A percentile compares a stretch with the other conserved stretches of the same genome.
These are phyloP conservation scores for Penaeus japonicus DNA, from an alignment of 1,140 invertebrate species.

Conservation along the genomic window DNA sequence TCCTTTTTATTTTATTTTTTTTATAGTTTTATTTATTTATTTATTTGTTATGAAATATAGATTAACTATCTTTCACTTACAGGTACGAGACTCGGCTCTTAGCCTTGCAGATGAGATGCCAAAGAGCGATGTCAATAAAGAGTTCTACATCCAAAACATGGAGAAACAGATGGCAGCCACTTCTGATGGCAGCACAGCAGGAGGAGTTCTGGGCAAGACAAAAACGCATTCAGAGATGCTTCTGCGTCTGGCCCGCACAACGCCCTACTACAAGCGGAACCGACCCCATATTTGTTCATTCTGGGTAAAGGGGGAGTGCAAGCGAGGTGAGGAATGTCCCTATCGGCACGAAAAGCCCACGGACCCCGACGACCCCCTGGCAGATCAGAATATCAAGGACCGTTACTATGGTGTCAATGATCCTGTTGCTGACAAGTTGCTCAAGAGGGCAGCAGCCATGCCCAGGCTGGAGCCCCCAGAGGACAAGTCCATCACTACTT, in stretches of 20 bases:
- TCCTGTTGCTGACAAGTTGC: conserved; percentile 97
- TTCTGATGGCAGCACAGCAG: conserved; percentile 62
- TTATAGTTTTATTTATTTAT: not conserved
- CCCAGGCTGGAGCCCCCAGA: conserved; percentile 94
- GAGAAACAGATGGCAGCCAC: conserved; percentile 75
- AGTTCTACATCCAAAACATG: conserved; percentile 97
- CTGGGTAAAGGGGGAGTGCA: conserved; percentile 99
- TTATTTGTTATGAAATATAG: not conserved
- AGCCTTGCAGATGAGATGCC: conserved; percentile 95
- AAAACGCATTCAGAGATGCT: conserved; percentile 86
- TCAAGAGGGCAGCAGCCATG: conserved; percentile 91
- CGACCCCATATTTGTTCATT: conserved; percentile 99
- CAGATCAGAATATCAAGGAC: conserved; percentile 99
- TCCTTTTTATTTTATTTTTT: too few species aligned
- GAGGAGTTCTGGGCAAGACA: conserved; percentile 74
- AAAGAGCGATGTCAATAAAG: conserved; percentile 97
- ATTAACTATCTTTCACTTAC: conserved; percentile 66
- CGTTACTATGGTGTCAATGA: conserved; percentile 98
- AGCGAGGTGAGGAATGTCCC: conserved; percentile 98
- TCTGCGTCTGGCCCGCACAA: conserved; percentile 92
- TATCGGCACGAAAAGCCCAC: conserved; percentile 99
- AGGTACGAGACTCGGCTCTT: conserved; percentile 93
- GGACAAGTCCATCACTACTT: conserved; percentile 94
- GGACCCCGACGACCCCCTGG: conserved; percentile 98
- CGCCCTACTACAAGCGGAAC: conserved; percentile 99